Evolutionary conservation across 2,888 invertebrate species (phyloP), one percentile per base, ranked within the genome.

Genomic region (Psylliodes chrysocephalus): DNA sequence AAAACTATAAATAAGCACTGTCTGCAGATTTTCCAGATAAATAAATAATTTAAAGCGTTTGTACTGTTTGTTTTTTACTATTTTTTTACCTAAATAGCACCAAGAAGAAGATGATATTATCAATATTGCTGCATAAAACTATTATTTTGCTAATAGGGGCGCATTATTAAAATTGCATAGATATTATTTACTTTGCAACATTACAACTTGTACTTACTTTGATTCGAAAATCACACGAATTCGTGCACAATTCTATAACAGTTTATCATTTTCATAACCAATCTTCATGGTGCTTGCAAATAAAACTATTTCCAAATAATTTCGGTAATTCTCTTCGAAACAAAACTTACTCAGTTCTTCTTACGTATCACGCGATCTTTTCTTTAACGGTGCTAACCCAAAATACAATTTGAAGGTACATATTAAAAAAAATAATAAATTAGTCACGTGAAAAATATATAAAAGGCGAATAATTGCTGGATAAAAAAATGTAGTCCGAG

Each of bases 391-490:
- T 30, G 49, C 28, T 49, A 49, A 49, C 35, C 1, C n/a, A 18
- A 46, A 56, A 56, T 56, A 47, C 30, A 35, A 46, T 56, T 46
- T 30, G 53, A 33, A 53, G 35, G 18, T 47, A 53, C 52, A 35
- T 35, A 46, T 52, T 44, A 60, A 60, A 44, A 42, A 60, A 54
- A 56, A 51, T 55, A 28, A 64, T 55, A 28, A 64, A 49, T 30
- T 30, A 25, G 54, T 60, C 64, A 64, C 64, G 64, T 64, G 63
- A 63, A 57, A 52, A 63, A 59, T 57, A 38, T 59, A 59, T 63
- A 64, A 63, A 63, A 63, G 44, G 59, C 63, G 59, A 47, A 63
- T 63, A 63, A 63, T 63, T 59, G 64, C 60, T 25, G 35, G 30
- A 19, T 49, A 38, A 55, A 49, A 33, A 38, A 33, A 35, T 42